Evolutionary conservation across 2,888 invertebrate species (phyloP).

Genomic region (Phyllotreta cruciferae): DNA sequence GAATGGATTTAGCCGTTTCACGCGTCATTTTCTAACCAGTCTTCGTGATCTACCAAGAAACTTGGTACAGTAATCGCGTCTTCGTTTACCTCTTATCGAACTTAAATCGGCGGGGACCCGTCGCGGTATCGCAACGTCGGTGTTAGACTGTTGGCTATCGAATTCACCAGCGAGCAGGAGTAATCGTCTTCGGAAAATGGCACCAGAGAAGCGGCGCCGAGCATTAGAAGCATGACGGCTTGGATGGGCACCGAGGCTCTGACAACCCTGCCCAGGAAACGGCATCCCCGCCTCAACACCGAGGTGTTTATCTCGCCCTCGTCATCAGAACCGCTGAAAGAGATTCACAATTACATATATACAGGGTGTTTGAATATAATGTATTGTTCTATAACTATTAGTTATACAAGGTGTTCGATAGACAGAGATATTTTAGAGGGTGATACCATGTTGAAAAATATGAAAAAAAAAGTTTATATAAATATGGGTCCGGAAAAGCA

Average conservation of each 20-base stretch:
- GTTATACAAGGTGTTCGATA: too few species aligned
- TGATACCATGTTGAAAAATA: too few species aligned
- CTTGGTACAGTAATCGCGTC: too few species aligned
- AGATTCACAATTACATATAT: constrained; percentile 43
- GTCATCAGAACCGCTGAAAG: constrained; percentile 53
- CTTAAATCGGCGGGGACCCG: constrained; percentile 90
- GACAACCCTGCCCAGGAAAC: constrained; percentile 88
- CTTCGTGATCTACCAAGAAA: neutral
- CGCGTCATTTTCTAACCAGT: constrained; percentile 2
- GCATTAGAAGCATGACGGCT: constrained; percentile 88
- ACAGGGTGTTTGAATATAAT: neutral
- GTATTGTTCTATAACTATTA: neutral
- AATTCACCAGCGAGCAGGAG: constrained; percentile 84
- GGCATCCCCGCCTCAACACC: constrained; percentile 76
- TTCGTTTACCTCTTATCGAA: too few species aligned
- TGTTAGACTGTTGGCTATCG: constrained; percentile 81
- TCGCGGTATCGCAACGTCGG: constrained; percentile 91
- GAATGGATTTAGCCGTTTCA: constrained; percentile 36
- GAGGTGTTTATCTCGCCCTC: constrained; percentile 66
- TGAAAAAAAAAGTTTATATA: too few species aligned
- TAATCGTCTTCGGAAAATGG: constrained; percentile 88
- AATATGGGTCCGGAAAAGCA: too few species aligned
- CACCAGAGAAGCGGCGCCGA: constrained; percentile 92
- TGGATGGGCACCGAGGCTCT: constrained; percentile 94
- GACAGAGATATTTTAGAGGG: too few species aligned